Evolutionary conservation across 2,888 invertebrate species (phyloP).

Genomic region (Netelia fuscicornis): DNA sequence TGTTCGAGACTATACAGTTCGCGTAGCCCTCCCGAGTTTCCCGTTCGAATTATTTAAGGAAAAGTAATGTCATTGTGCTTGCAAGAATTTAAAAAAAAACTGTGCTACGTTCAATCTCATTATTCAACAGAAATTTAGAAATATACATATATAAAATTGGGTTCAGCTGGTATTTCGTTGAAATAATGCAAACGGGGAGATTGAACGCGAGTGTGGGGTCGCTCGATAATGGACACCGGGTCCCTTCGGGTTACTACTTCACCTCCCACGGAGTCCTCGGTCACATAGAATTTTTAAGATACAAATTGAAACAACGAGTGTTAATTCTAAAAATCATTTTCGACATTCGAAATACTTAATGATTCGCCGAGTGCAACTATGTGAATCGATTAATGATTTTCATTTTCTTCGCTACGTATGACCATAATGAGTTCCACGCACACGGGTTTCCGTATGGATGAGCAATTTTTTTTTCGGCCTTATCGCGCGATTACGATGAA

Average conservation of each 20-base stretch:
- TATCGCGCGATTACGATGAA: conserved; percentile 17
- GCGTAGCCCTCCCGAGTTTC: not conserved
- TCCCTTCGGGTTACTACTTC: conserved; percentile 48
- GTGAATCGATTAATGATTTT: conserved; percentile 1
- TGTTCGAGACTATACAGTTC: conserved; percentile 6
- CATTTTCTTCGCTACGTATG: not conserved
- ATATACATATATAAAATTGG: not conserved
- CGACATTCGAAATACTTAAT: not conserved
- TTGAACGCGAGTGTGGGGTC: conserved; percentile 48
- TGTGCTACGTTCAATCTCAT: conserved; percentile 17
- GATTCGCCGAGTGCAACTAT: conserved; percentile 1
- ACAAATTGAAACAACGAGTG: not conserved
- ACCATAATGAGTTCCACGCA: conserved; percentile 8
- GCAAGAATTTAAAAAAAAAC: not conserved
- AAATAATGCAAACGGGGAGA: conserved; percentile 15
- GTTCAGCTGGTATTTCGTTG: conserved; percentile 14
- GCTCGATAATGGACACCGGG: conserved; percentile 65
- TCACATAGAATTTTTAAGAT: not conserved
- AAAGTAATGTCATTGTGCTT: conserved; percentile 19
- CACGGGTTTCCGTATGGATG: conserved; percentile 26
- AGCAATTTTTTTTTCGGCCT: not conserved
- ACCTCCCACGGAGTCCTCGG: conserved; percentile 48
- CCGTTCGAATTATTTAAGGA: not conserved
- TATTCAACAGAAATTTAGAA: not conserved
- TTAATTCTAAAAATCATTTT: not conserved